Evolutionary conservation across 2,797 vertebrate species (phyloP).

Genomic region (Babyrousa celebensis): DNA sequence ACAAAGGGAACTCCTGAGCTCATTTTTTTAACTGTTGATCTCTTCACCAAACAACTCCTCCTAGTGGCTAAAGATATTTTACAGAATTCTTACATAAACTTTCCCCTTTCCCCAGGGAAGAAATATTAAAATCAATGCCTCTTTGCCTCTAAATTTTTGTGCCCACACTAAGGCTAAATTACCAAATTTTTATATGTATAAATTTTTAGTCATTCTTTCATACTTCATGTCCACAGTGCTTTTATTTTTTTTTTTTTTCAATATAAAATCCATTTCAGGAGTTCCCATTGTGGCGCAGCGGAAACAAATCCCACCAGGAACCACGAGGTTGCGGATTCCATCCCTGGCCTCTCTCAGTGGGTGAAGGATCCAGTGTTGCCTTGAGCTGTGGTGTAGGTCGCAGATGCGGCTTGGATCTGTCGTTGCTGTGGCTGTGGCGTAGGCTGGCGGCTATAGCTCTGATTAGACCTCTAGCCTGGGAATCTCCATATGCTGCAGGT

Average conservation of each 20-base stretch:
- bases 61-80: conserved; percentile 66
- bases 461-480: too few relatives aligned
- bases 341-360: too few relatives aligned
- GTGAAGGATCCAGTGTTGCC: too few relatives aligned
- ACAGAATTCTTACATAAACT: conserved; percentile 29
- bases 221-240: neutral
- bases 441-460: too few relatives aligned
- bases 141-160: conserved; percentile 46
- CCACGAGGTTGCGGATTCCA: too few relatives aligned
- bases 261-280: conserved; percentile 38
- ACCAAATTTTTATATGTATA: neutral
- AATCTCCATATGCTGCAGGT: too few relatives aligned
- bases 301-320: too few relatives aligned
- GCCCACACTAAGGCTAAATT: neutral
- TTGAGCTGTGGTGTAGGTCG: too few relatives aligned
- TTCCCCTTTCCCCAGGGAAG: neutral
- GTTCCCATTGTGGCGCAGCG: too few relatives aligned
- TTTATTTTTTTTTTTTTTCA: conserved; percentile 51
- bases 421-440: too few relatives aligned
- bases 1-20: neutral
- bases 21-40: conserved; percentile 28
- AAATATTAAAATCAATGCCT: conserved; percentile 66
- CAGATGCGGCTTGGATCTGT: too few relatives aligned
- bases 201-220: conserved; percentile 17
- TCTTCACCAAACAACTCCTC: conserved; percentile 4